phyloP scores from a whole-genome alignment of 2,113 vertebrate genomes.

The Romanogobio albipinnatus region DNA sequence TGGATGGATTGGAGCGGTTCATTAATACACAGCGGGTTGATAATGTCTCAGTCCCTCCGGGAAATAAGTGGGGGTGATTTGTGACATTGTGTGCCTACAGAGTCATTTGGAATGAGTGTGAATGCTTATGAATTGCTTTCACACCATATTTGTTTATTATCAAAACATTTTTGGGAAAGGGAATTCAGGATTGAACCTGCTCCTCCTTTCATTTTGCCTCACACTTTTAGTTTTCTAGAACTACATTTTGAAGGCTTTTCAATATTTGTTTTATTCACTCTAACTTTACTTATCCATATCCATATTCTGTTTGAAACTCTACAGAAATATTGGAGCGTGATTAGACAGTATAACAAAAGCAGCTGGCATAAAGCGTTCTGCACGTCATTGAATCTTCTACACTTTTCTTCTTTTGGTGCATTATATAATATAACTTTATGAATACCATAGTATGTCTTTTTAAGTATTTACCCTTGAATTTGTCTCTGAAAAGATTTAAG shows the following conservation, averaged over 20 bases:
- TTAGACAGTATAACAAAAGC: neutral
- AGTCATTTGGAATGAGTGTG: conserved; percentile 32
- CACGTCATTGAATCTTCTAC: neutral
- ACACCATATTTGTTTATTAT: conserved; percentile 11
- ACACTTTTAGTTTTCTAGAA: neutral
- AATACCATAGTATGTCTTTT: neutral
- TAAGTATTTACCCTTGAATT: neutral
- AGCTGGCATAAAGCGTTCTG: neutral
- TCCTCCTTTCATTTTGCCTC: neutral
- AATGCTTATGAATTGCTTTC: conserved; percentile 12
- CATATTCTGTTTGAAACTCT: neutral
- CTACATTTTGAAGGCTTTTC: neutral
- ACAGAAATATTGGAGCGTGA: neutral
- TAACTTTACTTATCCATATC: neutral
- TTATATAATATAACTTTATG: neutral
- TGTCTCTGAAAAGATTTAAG: neutral
- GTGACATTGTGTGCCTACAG: neutral
- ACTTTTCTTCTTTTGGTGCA: neutral
- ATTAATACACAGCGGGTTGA: conserved; percentile 20
- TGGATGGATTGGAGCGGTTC: neutral
- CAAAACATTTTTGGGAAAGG: neutral
- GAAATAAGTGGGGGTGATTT: conserved; percentile 40
- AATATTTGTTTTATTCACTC: neutral
- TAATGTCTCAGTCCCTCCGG: conserved; percentile 1
- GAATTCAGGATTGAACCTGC: neutral